phyloP scores from a whole-genome alignment of 2,797 vertebrate species.

The Acridotheres tristis region DNA sequence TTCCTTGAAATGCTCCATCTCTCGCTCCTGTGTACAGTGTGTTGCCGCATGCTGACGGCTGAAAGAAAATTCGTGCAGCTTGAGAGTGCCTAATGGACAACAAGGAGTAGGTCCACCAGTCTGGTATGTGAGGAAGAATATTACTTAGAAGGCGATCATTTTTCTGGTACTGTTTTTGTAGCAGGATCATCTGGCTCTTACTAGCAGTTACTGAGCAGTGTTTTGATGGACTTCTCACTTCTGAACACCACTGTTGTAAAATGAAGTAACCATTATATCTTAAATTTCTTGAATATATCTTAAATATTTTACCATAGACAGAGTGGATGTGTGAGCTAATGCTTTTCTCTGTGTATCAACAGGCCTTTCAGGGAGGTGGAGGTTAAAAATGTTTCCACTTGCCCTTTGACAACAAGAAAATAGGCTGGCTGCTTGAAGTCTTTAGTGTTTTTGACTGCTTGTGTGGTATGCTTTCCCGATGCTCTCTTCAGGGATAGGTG shows the following conservation, averaged over 20 bases:
- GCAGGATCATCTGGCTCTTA: neutral
- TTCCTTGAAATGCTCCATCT: neutral
- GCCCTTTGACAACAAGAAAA: neutral
- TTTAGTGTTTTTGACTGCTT: neutral
- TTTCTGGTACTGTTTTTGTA: neutral
- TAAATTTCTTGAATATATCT: neutral
- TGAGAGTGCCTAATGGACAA: neutral
- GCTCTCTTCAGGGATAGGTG: neutral
- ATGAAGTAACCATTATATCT: neutral
- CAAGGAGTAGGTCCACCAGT: neutral
- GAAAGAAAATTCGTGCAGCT: neutral
- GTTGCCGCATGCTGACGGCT: accelerated
- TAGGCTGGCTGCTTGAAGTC: neutral
- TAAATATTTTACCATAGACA: neutral
- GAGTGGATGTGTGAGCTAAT: neutral
- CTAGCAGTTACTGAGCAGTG: neutral
- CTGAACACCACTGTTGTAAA: neutral
- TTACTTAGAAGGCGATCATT: neutral
- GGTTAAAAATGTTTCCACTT: neutral
- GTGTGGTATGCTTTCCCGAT: neutral
- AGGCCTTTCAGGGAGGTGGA: neutral
- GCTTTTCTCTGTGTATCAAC: neutral
- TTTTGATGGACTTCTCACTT: neutral
- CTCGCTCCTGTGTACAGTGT: neutral
- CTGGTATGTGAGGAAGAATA: neutral